These are phyloP conservation scores for Agonopterix alstromeriana DNA, from an alignment of 2,888 invertebrate species.

Conservation along the genomic window DNA sequence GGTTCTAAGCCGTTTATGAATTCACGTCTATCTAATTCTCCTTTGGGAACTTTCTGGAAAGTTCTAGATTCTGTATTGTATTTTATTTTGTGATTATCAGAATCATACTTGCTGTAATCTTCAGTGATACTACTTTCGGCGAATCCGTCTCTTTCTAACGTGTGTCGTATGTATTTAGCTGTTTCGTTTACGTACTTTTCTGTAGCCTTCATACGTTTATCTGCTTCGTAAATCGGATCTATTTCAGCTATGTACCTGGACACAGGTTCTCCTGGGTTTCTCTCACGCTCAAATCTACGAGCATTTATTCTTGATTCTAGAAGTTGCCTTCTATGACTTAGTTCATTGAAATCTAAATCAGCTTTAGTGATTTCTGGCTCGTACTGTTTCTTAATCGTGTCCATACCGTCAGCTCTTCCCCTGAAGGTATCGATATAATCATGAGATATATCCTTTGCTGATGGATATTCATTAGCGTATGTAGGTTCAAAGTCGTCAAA, in stretches of 20 bases:
- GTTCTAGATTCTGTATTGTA: conserved; percentile 60
- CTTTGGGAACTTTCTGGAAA: conserved; percentile 49
- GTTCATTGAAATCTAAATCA: conserved; percentile 73
- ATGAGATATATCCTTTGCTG: conserved; percentile 37
- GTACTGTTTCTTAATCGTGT: conserved; percentile 73
- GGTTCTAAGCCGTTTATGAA: conserved; percentile 46
- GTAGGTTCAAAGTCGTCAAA: conserved; percentile 71
- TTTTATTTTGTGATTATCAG: conserved; percentile 59
- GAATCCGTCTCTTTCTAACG: conserved; percentile 74
- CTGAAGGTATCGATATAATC: conserved; percentile 64
- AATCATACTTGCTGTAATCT: conserved; percentile 67
- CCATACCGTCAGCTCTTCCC: conserved; percentile 82
- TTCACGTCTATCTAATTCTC: conserved; percentile 54
- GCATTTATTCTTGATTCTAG: conserved; percentile 86
- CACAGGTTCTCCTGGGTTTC: conserved; percentile 53
- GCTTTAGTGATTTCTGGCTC: conserved; percentile 50
- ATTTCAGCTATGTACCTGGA: conserved; percentile 64
- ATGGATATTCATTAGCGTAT: conserved; percentile 58
- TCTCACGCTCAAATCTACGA: conserved; percentile 64
- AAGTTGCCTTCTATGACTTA: conserved; percentile 84
- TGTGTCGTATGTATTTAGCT: conserved; percentile 74
- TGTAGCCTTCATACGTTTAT: conserved; percentile 68
- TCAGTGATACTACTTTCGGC: conserved; percentile 71
- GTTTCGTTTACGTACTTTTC: conserved; percentile 76
- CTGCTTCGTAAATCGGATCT: conserved; percentile 63